Evolutionary conservation across 2,113 vertebrate genomes (phyloP).

Genomic region (Galemys pyrenaicus): DNA sequence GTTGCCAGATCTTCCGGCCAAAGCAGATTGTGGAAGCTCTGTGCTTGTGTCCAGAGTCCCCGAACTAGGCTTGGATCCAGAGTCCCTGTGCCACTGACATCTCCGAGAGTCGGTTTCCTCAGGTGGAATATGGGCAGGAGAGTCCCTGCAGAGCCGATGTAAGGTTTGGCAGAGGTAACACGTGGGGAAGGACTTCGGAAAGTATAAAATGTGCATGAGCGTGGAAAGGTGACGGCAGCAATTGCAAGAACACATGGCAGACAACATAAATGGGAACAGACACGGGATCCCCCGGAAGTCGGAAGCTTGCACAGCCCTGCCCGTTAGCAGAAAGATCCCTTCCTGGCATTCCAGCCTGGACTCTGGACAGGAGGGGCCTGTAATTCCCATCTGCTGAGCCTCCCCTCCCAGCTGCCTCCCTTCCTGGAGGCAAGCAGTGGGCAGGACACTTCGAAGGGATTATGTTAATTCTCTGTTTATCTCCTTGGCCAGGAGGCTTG

Average conservation of each 20-base stretch:
- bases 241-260: rapidly evolving
- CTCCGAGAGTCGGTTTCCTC: not conserved
- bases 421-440: not conserved
- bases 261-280: not conserved
- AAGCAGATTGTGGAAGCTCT: not conserved
- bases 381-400: not conserved
- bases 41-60: not conserved
- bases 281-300: not conserved
- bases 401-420: not conserved
- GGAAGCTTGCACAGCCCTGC: rapidly evolving
- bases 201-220: no score
- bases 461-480: not conserved
- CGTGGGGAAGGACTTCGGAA: not conserved
- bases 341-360: not conserved
- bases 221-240: not conserved
- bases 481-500: not conserved
- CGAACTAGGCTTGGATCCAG: no score
- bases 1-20: not conserved
- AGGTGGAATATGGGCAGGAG: not conserved
- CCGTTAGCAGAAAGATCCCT: not conserved
- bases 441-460: not conserved
- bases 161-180: not conserved
- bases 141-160: no score
- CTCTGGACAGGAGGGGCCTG: not conserved
- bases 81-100: not conserved